phyloP scores from a whole-genome alignment of 2,113 vertebrate genomes.

The Chiloscyllium plagiosum region DNA sequence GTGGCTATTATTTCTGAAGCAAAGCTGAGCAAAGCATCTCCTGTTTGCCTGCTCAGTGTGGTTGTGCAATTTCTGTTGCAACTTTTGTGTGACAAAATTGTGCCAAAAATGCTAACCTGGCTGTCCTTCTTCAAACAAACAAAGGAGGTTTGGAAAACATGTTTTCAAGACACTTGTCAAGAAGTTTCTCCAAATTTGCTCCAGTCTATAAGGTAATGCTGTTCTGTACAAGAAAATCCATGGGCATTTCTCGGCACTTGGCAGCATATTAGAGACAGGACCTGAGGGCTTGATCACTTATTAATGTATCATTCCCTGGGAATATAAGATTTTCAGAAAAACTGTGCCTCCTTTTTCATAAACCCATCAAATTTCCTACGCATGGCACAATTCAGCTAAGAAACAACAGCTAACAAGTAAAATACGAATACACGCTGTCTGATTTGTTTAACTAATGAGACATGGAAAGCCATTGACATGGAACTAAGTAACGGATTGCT shows the following conservation, averaged over 20 bases:
- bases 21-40: background rate
- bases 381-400: background rate
- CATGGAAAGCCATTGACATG: slow-evolving; percentile 25
- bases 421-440: background rate
- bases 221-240: background rate
- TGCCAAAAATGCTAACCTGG: background rate
- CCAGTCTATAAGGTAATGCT: background rate
- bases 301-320: background rate
- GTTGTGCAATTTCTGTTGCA: background rate
- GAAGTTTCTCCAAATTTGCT: background rate
- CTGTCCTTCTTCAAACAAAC: background rate
- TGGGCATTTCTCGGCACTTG: background rate
- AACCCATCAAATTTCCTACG: background rate
- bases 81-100: background rate
- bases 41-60: background rate
- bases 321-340: background rate
- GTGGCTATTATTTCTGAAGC: background rate
- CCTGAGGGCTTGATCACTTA: background rate
- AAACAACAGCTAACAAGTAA: slow-evolving; percentile 21
- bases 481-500: slow-evolving; percentile 16
- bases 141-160: background rate
- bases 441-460: slow-evolving; percentile 28
- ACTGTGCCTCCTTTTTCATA: background rate
- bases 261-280: background rate
- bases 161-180: background rate